Conservation (phyloP, 1,140 invertebrate species). For the Coptotermes formosanus region DNA sequence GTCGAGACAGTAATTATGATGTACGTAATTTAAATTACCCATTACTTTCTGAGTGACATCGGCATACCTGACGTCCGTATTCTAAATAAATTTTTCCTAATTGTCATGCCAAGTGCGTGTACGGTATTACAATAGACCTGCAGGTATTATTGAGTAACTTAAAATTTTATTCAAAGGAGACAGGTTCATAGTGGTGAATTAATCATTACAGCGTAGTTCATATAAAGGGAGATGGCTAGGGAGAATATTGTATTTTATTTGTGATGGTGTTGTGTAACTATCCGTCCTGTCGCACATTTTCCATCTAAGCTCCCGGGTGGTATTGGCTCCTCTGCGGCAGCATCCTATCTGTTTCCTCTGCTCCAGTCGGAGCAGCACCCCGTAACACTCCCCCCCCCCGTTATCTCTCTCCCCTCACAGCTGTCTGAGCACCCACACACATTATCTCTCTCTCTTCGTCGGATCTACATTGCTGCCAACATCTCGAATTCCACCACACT, state of each 20-base stretch:
- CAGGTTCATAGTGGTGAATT: too few species aligned
- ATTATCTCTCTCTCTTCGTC: constrained; percentile 4
- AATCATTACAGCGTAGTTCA: too few species aligned
- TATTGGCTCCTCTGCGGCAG: neutral
- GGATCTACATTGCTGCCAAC: constrained; percentile 10
- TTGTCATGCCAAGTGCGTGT: neutral
- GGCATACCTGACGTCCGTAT: neutral
- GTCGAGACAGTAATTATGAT: neutral
- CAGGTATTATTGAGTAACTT: neutral
- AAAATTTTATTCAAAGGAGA: neutral
- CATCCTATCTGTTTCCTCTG: neutral
- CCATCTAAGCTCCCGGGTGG: neutral
- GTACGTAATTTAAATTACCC: neutral
- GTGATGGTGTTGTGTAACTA: neutral
- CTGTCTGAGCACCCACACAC: neutral
- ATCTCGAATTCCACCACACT: neutral
- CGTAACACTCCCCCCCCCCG: neutral
- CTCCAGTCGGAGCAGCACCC: neutral
- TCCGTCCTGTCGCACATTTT: neutral
- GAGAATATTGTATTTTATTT: neutral
- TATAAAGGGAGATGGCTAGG: neutral
- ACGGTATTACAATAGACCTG: neutral
- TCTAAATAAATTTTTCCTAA: neutral
- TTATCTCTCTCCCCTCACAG: neutral
- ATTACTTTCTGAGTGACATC: neutral